Base-by-base conservation (phyloP, 1,140 invertebrate genomes). In the Drosophila rhopaloa region DNA sequence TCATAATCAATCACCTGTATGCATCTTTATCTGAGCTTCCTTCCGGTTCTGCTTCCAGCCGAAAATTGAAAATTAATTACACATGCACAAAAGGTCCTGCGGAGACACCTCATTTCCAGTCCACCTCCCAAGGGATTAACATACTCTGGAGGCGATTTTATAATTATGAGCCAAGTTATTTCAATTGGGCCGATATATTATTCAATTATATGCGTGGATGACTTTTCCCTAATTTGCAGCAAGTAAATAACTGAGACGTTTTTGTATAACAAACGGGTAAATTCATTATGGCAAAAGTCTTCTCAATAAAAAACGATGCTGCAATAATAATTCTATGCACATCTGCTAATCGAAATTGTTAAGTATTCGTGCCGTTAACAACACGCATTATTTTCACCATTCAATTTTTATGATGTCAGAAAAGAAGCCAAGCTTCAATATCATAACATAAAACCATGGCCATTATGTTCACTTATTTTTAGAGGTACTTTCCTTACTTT, bases 31-130 rank as follows among this genome's bases (percentile, higher is more conserved):
- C 43, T 11, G 4, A 19, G 35, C 43, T 57, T 47, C 38, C 48
- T 38, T 8, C 32, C 27, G 53, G n/a, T 6, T 27, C 43, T 32
- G 29, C 43, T 35, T 10, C 53, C 35, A 61, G 41, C 47, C 46
- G 0, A 24, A 51, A 81, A 72, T 85, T 73, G 81, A 76, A 81
- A 83, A 85, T 80, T 85, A 85, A 83, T 83, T 83, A 83, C 54
- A 61, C 66, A 60, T 60, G 60, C 72, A 76, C 60, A 66, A 76
- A 70, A 63, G 54, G 43, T 66, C 53, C 19, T 53, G 14, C n/a
- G 40, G 38, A 29, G 24, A n/a, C 24, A 32, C 6, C 29, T 32
- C 7, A 7, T 5, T 7, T 16, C 13, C 11, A 19, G 19, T 19
- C 4, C 48, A 6, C 13, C 24, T 11, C n/a, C 13, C n/a, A 16